phyloP scores from a whole-genome alignment of 2,797 vertebrate species.

The Rhabdomys pumilio region DNA sequence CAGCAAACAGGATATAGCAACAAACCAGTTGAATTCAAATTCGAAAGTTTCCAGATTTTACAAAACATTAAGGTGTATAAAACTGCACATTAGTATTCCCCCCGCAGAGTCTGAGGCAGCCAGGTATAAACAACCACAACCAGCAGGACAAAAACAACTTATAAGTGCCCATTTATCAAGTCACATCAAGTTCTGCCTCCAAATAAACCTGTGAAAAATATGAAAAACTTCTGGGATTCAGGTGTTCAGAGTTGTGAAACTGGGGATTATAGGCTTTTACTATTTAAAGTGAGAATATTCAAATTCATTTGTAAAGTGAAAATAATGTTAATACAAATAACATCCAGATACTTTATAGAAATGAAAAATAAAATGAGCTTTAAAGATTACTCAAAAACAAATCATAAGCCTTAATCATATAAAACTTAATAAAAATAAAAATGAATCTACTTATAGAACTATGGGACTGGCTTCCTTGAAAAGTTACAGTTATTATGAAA shows the following conservation, averaged over 20 bases:
- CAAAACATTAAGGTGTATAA: conserved; percentile 23
- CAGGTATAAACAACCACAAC: background rate
- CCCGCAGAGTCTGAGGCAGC: background rate
- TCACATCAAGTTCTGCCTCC: conserved; percentile 41
- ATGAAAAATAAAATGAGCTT: conserved; percentile 67
- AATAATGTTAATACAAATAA: conserved; percentile 57
- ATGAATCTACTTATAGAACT: conserved; percentile 41
- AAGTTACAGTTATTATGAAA: conserved; percentile 44
- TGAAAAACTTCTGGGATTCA: conserved; percentile 12
- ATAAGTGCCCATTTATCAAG: background rate
- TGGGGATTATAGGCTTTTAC: background rate
- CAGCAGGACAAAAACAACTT: conserved; percentile 36
- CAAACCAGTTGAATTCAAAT: background rate
- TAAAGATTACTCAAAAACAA: conserved; percentile 56
- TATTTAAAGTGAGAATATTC: conserved; percentile 61
- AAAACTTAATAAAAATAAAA: conserved; percentile 77
- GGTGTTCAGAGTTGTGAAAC: conserved; percentile 41
- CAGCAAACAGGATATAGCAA: conserved; percentile 35
- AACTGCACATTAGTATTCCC: background rate
- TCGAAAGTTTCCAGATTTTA: conserved; percentile 39
- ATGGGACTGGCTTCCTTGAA: conserved; percentile 48
- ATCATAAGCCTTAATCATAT: conserved; percentile 58
- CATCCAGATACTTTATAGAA: conserved; percentile 58
- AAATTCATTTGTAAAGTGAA: conserved; percentile 58
- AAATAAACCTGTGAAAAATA: conserved; percentile 54